Evolutionary conservation across 2,113 vertebrate genomes (phyloP).

Genomic region (Ptyas mucosa): DNA sequence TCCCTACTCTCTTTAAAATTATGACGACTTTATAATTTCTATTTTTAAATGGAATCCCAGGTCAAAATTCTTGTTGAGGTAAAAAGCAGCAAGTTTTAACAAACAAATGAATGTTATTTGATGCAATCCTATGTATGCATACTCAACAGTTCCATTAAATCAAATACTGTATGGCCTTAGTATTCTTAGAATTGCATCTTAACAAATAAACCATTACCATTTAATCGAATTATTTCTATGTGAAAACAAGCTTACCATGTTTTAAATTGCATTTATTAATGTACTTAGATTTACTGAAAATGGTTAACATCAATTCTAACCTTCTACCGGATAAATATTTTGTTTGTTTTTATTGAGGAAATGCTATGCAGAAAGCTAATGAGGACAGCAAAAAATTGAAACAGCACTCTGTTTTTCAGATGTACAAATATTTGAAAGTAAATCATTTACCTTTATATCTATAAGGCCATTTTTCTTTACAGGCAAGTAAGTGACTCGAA

Average conservation of each 20-base stretch:
- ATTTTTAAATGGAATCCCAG: not conserved
- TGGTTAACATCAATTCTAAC: not conserved
- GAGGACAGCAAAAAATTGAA: not conserved
- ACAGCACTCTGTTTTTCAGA: not conserved
- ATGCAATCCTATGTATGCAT: not conserved
- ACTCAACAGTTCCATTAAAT: not conserved
- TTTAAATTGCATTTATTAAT: not conserved
- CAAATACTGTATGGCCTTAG: not conserved
- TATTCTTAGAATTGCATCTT: not conserved
- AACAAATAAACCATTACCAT: not conserved
- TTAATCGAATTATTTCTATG: not conserved
- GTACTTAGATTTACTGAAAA: not conserved
- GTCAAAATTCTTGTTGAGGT: not conserved
- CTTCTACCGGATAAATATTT: not conserved
- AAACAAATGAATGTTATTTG: not conserved
- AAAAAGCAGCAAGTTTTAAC: too few species aligned
- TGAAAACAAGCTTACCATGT: not conserved
- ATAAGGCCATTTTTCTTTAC: conserved; percentile 86
- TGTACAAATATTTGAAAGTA: not conserved
- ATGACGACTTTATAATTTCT: not conserved
- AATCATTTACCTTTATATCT: conserved; percentile 80
- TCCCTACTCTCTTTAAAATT: not conserved
- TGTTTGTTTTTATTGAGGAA: not conserved
- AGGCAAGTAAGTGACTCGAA: conserved; percentile 88
- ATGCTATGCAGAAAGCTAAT: not conserved